phyloP scores from a whole-genome alignment of 2,888 invertebrate genomes.

The Brenthis daphne region DNA sequence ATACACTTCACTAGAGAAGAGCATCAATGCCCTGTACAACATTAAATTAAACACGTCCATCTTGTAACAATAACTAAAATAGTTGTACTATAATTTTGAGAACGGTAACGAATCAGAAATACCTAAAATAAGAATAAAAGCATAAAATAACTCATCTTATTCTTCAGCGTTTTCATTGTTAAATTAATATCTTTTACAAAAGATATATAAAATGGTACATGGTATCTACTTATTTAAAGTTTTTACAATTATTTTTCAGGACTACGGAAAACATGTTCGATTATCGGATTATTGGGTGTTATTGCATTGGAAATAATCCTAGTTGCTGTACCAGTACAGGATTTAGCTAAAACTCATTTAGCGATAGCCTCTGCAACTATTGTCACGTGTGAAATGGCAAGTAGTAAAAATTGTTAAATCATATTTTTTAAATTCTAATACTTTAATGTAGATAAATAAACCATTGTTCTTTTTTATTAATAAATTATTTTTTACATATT shows the following conservation, averaged over 20 bases:
- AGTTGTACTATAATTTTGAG: no score
- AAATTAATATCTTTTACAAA: no score
- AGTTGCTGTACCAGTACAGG: slow-evolving; percentile 58
- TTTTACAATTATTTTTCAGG: slow-evolving; percentile 45
- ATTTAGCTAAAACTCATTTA: slow-evolving; percentile 59
- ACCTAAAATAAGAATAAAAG: no score
- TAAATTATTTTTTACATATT: no score
- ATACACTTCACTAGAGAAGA: slow-evolving; percentile 34
- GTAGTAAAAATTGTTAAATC: background rate
- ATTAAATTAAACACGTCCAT: background rate
- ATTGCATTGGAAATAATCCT: slow-evolving; percentile 49
- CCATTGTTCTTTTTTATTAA: no score
- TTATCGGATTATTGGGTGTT: slow-evolving; percentile 53
- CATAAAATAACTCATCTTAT: no score
- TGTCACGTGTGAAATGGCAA: slow-evolving; percentile 73
- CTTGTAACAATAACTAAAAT: background rate
- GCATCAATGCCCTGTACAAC: slow-evolving; percentile 1
- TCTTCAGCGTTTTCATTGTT: no score
- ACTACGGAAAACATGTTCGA: slow-evolving; percentile 50
- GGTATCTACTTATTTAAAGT: no score
- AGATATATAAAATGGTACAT: no score
- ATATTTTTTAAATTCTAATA: background rate
- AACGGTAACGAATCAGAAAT: no score
- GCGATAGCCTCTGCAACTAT: slow-evolving; percentile 65
- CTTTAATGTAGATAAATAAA: background rate